phyloP scores from a whole-genome alignment of 2,113 vertebrate species.

The Alethe diademata region DNA sequence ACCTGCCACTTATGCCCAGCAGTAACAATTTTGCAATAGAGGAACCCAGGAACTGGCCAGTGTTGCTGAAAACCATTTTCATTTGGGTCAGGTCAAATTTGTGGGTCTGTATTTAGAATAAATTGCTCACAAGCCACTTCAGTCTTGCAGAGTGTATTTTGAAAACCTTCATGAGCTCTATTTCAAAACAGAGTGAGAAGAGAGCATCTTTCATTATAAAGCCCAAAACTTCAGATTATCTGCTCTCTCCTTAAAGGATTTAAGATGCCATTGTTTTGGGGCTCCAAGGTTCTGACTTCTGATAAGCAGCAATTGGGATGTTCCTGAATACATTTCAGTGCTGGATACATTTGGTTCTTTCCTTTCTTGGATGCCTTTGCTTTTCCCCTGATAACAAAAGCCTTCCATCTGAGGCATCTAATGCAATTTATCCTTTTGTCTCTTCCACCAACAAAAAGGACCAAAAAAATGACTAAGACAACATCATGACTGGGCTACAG shows the following conservation, averaged over 20 bases:
- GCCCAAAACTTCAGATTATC: neutral
- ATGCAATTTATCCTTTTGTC: slow-evolving; percentile 13
- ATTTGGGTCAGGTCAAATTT: neutral
- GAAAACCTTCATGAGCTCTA: neutral
- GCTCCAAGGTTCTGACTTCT: neutral
- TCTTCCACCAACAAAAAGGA: slow-evolving; percentile 6
- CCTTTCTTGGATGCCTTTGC: slow-evolving; percentile 18
- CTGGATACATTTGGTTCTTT: neutral
- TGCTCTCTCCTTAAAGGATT: neutral
- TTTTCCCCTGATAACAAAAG: slow-evolving; percentile 29
- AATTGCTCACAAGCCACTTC: neutral
- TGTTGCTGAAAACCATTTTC: neutral
- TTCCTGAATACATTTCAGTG: neutral
- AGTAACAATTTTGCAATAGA: neutral
- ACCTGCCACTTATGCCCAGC: neutral
- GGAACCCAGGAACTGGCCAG: neutral
- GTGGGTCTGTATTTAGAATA: neutral
- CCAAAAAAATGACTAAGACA: neutral
- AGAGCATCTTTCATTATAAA: neutral
- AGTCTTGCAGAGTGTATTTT: neutral
- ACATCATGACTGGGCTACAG: slow-evolving; percentile 10
- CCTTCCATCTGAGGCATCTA: slow-evolving; percentile 9
- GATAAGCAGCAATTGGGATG: neutral
- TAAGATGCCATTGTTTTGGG: neutral
- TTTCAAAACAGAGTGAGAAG: neutral